Base-by-base conservation (phyloP, 2,888 invertebrate genomes). In the Cryptosula pallasiana region DNA sequence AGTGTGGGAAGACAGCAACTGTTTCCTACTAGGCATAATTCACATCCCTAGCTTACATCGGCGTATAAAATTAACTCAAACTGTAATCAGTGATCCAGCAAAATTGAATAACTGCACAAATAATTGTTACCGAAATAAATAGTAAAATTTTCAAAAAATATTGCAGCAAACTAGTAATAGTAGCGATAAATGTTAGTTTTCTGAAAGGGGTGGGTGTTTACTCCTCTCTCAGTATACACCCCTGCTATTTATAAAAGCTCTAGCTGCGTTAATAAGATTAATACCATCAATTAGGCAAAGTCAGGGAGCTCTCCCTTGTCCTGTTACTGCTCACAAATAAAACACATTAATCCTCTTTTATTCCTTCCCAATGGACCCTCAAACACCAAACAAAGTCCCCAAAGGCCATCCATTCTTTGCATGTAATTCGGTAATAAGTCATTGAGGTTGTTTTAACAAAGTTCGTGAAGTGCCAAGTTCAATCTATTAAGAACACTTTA, bases 381-480 rank as follows among this genome's bases (percentile, higher is more conserved):
- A 45, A 13, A 13, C 20, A 13, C 45, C 20, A 45, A 45, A 45
- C 45, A 5, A 45, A 63, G 32, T 63, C 63, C 63, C 32, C 32
- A 32, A 29, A 63, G 13, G 63, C 63, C n/a, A 45, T 32, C 32
- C 32, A 25, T 63, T 32, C 25, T 23, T 34, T 9, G 3, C 29
- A 9, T 2, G 13, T 63, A 63, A 63, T 63, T 63, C 34, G n/a
- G 25, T 63, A 25, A 63, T 25, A 25, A 16, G 32, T 27, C 63
- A 63, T 5, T 32, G 27, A 63, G 55, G 20, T 20, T 63, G 63
- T 32, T 32, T 34, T 63, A 63, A 63, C 20, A 16, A 29, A 29
- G 63, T 63, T 63, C 32, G 57, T 63, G 32, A 25, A 25, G 63
- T 63, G 63, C 3, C 63, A 63, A 63, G 63, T 63, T 27, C 9